Evolutionary conservation across 2,888 invertebrate species (phyloP).

Genomic region (Epistrophella euchroma): DNA sequence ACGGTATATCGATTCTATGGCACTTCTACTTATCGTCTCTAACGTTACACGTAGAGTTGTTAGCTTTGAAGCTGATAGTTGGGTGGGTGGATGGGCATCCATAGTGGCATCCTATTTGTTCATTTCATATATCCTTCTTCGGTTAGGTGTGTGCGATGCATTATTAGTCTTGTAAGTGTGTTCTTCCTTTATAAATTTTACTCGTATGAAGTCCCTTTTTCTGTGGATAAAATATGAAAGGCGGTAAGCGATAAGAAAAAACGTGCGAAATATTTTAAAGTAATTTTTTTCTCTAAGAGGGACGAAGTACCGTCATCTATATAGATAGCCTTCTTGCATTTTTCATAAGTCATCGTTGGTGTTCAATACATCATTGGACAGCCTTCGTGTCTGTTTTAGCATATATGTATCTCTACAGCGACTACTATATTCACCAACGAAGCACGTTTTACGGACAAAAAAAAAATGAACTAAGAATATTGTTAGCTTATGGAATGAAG

Average conservation of each 20-base stretch:
- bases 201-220: slow-evolving; percentile 63
- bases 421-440: background rate
- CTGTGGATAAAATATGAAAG: slow-evolving; percentile 53
- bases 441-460: slow-evolving; percentile 53
- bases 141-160: slow-evolving; percentile 32
- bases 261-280: slow-evolving; percentile 75
- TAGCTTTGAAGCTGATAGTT: slow-evolving; percentile 66
- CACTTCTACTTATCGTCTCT: slow-evolving; percentile 72
- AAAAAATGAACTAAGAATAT: slow-evolving; percentile 36
- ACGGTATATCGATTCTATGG: slow-evolving; percentile 70
- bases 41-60: slow-evolving; percentile 54
- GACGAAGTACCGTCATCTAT: background rate
- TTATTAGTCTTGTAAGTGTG: slow-evolving; percentile 68
- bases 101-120: slow-evolving; percentile 24
- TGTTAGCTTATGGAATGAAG: slow-evolving; percentile 65
- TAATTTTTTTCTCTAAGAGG: slow-evolving; percentile 20
- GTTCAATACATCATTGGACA: slow-evolving; percentile 75
- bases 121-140: background rate
- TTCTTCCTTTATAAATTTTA: slow-evolving; percentile 39
- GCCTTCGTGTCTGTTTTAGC: slow-evolving; percentile 68
- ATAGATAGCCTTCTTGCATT: slow-evolving; percentile 36
- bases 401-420: slow-evolving; percentile 10
- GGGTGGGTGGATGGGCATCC: background rate
- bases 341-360: slow-evolving; percentile 73
- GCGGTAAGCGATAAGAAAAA: slow-evolving; percentile 66